phyloP scores from a whole-genome alignment of 92 coral and sea anemone species.

The Heteractis magnifica region DNA sequence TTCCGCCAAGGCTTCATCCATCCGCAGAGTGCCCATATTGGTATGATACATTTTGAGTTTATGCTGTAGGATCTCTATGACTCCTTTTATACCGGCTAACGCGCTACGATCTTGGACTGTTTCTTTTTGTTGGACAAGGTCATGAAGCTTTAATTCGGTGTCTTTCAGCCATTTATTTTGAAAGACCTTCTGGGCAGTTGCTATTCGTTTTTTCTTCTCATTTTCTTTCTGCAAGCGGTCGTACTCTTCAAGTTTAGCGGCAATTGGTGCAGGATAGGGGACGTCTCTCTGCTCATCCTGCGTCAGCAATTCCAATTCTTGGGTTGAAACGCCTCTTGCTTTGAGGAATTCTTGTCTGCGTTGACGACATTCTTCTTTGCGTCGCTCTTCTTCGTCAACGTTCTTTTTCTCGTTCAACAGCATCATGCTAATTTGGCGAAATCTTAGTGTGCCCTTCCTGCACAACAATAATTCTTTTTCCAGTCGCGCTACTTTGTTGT shows the following conservation, averaged over 20 bases:
- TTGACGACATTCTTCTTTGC: neutral
- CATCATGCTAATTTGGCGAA: constrained; percentile 9
- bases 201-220: constrained; percentile 1
- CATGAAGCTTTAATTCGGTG: constrained; percentile 15
- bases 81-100: constrained; percentile 21
- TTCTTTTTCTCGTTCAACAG: constrained; percentile 18
- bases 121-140: constrained; percentile 12
- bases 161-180: constrained; percentile 1
- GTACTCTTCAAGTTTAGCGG: neutral
- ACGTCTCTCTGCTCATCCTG: neutral
- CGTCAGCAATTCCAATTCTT: neutral
- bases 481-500: constrained; percentile 12
- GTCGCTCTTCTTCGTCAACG: neutral
- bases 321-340: constrained; percentile 14
- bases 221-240: neutral
- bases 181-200: constrained; percentile 3
- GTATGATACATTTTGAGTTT: constrained; percentile 18
- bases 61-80: constrained; percentile 16
- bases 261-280: neutral
- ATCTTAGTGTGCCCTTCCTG: constrained; percentile 5
- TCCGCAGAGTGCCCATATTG: constrained; percentile 17
- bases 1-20: constrained; percentile 22
- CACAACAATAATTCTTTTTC: constrained; percentile 3
- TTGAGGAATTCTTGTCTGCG: constrained; percentile 15
- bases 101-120: constrained; percentile 15